Evolutionary conservation across 2,113 vertebrate genomes (phyloP), one percentile per base, ranked within the genome.

Genomic region (Sinocyclocheilus anophthalmus): DNA sequence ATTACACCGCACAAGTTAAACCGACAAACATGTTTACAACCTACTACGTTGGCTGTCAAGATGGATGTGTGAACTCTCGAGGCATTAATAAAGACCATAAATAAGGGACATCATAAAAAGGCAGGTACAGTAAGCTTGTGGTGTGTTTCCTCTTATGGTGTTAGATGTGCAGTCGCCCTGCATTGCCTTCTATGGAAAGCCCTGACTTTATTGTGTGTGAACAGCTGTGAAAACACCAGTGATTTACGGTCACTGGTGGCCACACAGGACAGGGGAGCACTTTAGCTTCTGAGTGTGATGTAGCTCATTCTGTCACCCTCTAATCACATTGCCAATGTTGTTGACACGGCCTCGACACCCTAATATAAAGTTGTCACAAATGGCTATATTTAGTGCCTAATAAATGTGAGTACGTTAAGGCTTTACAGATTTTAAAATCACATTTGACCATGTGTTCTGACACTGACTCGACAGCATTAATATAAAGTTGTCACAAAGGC

Each of bases 171-270:
- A 24, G 76, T 65, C 26, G 3, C 33, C 16, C 16, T 45, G 9
- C 53, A n/a, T 55, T 69, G 50, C 72, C 13, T 76, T 39, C 76
- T n/a, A 30, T 72, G 50, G 50, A 77, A 50, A 24, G 22, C 11
- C 11, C 26, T 63, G 42, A 37, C n/a, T n/a, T n/a, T n/a, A 33
- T 83, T 83, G 53, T 87, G 83, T 81, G 88, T 73, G 88, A 85
- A 88, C 90, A 92, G 91, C 91, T 94, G 91, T 87, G 79, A 86
- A 93, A 93, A 92, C 90, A 92, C 76, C 67, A 78, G 81, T 92
- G 90, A 93, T 90, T 93, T 86, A 93, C 91, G 90, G 83, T 82
- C 88, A 91, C 87, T 89, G 92, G 89, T 87, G 42, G 84, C 42
- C 77, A 45, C 85, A 48, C 72, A 22, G 20, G 82, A 83, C 80